Conservation (phyloP, 1,140 invertebrate genomes). For the Oncopodura yosiiana region DNA sequence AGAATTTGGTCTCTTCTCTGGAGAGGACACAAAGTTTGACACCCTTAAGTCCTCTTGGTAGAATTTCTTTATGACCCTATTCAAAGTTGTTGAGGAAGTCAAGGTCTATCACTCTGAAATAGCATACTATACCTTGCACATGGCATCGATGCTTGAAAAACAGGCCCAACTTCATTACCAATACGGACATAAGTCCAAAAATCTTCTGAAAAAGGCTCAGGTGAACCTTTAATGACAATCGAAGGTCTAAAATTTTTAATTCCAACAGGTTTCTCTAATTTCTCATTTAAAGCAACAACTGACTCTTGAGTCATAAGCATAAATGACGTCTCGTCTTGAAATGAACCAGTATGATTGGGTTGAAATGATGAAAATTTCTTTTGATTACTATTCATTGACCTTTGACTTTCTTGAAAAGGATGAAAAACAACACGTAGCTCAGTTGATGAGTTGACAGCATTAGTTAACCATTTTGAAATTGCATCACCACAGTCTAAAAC, state of each 20-base stretch:
- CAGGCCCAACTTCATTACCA: constrained; percentile 28
- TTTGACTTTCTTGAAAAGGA: not conserved
- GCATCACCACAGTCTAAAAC: constrained; percentile 18
- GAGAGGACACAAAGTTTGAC: not conserved
- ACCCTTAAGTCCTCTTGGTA: not conserved
- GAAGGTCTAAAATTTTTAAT: constrained; percentile 36
- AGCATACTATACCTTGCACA: constrained; percentile 31
- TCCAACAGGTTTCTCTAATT: constrained; percentile 28
- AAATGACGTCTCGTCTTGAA: constrained; percentile 24
- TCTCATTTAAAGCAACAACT: not conserved
- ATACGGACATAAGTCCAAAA: constrained; percentile 35
- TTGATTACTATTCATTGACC: not conserved
- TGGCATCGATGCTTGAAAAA: constrained; percentile 33
- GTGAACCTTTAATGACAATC: constrained; percentile 33
- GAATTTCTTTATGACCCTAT: not conserved
- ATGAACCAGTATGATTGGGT: constrained; percentile 2
- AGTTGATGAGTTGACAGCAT: not conserved
- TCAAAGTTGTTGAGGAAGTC: no score
- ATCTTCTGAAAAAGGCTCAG: constrained; percentile 36
- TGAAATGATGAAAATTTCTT: constrained; percentile 1
- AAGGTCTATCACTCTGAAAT: not conserved
- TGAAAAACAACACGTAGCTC: constrained; percentile 15
- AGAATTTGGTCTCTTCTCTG: not conserved
- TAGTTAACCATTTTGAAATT: constrained; percentile 9
- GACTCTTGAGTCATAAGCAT: constrained; percentile 20